Evolutionary conservation across 2,888 invertebrate genomes (phyloP), one percentile per base, ranked within the genome.

Genomic region (Abscondita cerata): DNA sequence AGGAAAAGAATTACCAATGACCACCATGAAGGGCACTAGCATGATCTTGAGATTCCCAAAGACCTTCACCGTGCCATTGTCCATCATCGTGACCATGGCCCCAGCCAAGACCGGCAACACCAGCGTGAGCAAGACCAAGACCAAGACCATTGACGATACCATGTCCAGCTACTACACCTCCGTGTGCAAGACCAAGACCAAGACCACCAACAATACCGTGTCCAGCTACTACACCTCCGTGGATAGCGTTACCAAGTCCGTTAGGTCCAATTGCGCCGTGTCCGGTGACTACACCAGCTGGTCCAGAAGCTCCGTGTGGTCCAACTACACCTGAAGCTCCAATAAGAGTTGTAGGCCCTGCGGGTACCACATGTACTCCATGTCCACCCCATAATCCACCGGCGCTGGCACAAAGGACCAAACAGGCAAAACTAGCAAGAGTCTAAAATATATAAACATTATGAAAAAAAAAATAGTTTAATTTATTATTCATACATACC

Each of bases 241-340:
- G 46, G 9, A 58, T 15, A 9, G 51, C 52, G 31, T 44, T 53
- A 31, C 40, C 48, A 16, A 58, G 50, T 51, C 64, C 64, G 13
- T 57, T 61, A 13, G 58, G 61, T 50, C 61, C 61, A 8, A 60
- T 52, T 9, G 53, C 58, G 13, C 58, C 61, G 12, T 58, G 57
- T 61, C 58, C 61, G 38, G 51, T 58, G 1, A 58, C 65, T 20
- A 33, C 54, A 9, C 65, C 65, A 18, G 62, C 51, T 18, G 65
- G 64, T 46, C 64, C 64, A 13, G 47, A 44, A 9, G 59, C 60
- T 34, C 59, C 59, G 34, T 51, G 34, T 4, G 41, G 34, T 16
- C 40, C 46, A 5, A 59, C 58, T n/a, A 58, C 59, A 5, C 65
- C 65, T 11, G 65, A 62, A 20, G 54, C 50, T 11, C 65, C 61